phyloP scores from a whole-genome alignment of 2,113 vertebrate genomes.

The Pteropus alecto region DNA sequence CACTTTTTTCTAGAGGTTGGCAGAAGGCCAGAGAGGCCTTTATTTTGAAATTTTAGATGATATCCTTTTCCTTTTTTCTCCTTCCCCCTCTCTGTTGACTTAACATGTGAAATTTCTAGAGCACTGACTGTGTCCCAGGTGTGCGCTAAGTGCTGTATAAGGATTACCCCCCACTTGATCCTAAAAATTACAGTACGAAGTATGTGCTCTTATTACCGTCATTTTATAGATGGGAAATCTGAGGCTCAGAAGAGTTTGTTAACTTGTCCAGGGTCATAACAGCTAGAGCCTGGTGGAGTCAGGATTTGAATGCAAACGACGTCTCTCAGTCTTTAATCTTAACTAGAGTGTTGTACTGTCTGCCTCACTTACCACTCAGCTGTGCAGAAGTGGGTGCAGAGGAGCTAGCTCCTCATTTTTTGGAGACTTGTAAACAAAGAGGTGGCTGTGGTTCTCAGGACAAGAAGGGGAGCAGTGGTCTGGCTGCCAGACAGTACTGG shows the following conservation, averaged over 20 bases:
- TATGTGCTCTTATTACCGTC: neutral
- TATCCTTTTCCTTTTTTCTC: neutral
- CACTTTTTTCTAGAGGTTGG: neutral
- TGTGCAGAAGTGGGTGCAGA: accelerated
- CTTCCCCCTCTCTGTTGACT: neutral
- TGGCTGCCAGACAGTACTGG: neutral
- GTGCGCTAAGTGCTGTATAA: neutral
- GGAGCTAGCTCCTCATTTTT: neutral
- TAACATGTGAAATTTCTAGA: neutral
- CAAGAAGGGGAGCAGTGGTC: neutral
- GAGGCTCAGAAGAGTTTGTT: neutral
- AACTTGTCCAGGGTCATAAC: too few relatives aligned
- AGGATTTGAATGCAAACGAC: neutral
- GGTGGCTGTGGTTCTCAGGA: neutral
- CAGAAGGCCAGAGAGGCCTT: neutral
- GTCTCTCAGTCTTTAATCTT: too few relatives aligned
- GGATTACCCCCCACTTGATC: neutral
- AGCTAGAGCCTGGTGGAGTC: neutral
- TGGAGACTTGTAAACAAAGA: neutral
- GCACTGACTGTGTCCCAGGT: neutral
- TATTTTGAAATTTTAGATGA: neutral
- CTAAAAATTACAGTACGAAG: neutral
- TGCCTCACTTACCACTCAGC: neutral
- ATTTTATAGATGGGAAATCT: neutral
- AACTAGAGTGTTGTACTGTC: accelerated